These are phyloP conservation scores for Isoperla grammatica DNA, from an alignment of 2,888 invertebrate genomes.

Conservation along the genomic window DNA sequence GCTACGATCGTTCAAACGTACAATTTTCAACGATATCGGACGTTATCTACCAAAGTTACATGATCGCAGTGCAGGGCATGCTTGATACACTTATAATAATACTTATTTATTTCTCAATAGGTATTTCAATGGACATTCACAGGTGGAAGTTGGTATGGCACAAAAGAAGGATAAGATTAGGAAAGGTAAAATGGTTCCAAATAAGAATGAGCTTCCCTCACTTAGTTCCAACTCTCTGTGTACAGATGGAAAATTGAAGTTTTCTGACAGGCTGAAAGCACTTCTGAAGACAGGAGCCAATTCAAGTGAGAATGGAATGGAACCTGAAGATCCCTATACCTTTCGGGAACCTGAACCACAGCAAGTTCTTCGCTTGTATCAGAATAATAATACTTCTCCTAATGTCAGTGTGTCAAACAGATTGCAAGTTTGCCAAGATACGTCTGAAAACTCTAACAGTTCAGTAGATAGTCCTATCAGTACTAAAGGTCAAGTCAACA, in stretches of 20 bases:
- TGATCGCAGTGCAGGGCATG: no score
- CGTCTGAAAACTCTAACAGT: slow-evolving; percentile 3
- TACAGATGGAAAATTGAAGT: slow-evolving; percentile 41
- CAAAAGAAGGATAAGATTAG: slow-evolving; percentile 25
- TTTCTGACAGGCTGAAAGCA: slow-evolving; percentile 46
- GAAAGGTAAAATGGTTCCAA: slow-evolving; percentile 27
- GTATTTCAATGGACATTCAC: slow-evolving; percentile 27
- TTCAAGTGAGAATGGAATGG: slow-evolving; percentile 7
- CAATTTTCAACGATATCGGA: no score
- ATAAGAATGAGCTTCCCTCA: slow-evolving; percentile 23
- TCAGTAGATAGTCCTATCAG: slow-evolving; percentile 2
- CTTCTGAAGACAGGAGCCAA: slow-evolving; percentile 39
- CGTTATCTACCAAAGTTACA: no score
- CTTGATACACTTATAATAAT: no score
- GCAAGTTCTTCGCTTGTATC: slow-evolving; percentile 23
- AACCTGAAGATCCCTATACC: slow-evolving; percentile 46
- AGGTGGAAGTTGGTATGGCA: slow-evolving; percentile 25
- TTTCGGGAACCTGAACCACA: slow-evolving; percentile 44
- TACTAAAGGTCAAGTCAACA: slow-evolving; percentile 6
- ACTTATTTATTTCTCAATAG: slow-evolving; percentile 2
- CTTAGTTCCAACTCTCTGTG: slow-evolving; percentile 10
- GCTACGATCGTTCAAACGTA: no score
- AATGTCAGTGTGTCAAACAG: slow-evolving; percentile 19
- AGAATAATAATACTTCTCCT: slow-evolving; percentile 22
- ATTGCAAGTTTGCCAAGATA: slow-evolving; percentile 9